A percentile compares a stretch with the other conserved stretches of the same genome.
Conservation (phyloP, 1,140 invertebrate genomes). For the Brachionus manjavacas region DNA sequence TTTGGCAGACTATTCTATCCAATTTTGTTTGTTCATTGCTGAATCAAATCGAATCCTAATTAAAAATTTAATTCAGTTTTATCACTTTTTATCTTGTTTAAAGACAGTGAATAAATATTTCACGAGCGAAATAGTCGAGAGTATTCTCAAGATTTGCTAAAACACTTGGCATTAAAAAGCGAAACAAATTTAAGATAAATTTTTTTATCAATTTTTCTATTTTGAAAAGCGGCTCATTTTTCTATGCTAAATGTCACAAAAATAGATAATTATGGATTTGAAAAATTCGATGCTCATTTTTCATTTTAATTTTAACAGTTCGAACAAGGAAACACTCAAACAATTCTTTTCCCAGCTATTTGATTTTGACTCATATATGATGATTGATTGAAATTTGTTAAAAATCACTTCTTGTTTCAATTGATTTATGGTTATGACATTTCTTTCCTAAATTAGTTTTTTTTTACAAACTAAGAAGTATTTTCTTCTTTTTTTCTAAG, state of each 20-base stretch:
- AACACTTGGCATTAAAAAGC: background rate
- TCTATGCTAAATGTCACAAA: background rate
- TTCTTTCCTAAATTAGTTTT: background rate
- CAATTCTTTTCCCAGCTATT: background rate
- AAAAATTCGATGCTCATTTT: background rate
- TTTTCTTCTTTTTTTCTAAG: background rate
- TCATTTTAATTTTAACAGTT: background rate
- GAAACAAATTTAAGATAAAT: background rate
- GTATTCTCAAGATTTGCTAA: background rate
- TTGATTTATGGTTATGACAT: slow-evolving; percentile 4
- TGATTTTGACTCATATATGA: background rate
- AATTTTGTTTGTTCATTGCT: background rate
- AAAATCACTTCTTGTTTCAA: background rate
- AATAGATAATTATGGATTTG: background rate
- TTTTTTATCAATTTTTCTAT: background rate
- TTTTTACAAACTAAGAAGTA: background rate
- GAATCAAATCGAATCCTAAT: background rate
- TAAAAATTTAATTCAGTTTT: background rate
- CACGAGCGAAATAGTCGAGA: background rate
- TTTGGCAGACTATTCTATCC: background rate
- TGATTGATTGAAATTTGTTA: background rate
- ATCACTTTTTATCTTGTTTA: background rate
- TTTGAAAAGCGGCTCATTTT: background rate
- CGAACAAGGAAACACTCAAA: background rate
- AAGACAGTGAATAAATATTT: background rate